These are phyloP conservation scores for Calyptommatus sinebrachiatus DNA, from an alignment of 2,113 vertebrate species.

Conservation along the genomic window DNA sequence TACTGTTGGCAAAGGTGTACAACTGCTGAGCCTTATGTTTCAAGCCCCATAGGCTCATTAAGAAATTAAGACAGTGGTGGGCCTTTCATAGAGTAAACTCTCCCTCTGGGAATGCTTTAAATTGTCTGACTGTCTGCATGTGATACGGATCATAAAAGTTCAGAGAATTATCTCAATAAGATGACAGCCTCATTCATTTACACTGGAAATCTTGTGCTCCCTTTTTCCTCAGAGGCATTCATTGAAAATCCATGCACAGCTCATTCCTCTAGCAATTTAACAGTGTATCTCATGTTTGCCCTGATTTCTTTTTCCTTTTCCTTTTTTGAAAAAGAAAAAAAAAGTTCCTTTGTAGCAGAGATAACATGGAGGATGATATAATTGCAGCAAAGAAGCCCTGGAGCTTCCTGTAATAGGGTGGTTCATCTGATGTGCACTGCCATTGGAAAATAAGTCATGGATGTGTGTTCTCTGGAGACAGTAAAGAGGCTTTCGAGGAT, in stretches of 20 bases:
- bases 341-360: constrained; percentile 63
- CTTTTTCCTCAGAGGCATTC: constrained; percentile 58
- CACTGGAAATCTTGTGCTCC: constrained; percentile 49
- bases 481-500: constrained; percentile 74
- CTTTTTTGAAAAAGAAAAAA: constrained; percentile 30
- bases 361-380: constrained; percentile 69
- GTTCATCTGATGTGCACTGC: constrained; percentile 68
- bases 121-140: constrained; percentile 53
- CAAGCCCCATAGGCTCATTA: constrained; percentile 45
- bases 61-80: constrained; percentile 46
- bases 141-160: constrained; percentile 54
- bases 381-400: constrained; percentile 70
- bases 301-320: constrained; percentile 46
- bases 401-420: constrained; percentile 66
- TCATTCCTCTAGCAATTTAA: constrained; percentile 72
- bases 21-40: constrained; percentile 3
- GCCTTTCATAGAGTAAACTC: constrained; percentile 34
- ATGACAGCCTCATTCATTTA: constrained; percentile 63
- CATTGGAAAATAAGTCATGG: constrained; percentile 67
- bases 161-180: constrained; percentile 63
- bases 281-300: constrained; percentile 74
- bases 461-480: constrained; percentile 66
- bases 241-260: constrained; percentile 66
- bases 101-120: constrained; percentile 44
- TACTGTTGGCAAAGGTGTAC: background rate